Evolutionary conservation across 92 coral and sea anemone species (phyloP).

Genomic region (Zoanthus sansibaricus): DNA sequence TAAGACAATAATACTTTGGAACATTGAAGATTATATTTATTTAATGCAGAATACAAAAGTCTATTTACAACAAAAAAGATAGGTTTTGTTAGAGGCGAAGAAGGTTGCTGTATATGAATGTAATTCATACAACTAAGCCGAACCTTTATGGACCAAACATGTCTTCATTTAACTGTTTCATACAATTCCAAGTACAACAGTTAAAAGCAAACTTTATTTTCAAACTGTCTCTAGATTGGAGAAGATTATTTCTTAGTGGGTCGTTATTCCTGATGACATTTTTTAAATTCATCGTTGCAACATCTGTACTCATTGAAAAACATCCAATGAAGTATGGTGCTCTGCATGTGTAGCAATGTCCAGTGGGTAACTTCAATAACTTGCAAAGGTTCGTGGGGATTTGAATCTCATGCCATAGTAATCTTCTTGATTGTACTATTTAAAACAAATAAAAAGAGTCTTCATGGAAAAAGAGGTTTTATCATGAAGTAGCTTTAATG

Average conservation of each 20-base stretch:
- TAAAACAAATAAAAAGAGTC: not conserved
- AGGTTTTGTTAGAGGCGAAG: not conserved
- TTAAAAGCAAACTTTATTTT: slow-evolving; percentile 10
- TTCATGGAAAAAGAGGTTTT: not conserved
- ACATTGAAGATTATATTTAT: too few species aligned
- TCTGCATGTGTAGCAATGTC: slow-evolving; percentile 68
- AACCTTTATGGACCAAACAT: not conserved
- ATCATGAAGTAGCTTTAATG: not conserved
- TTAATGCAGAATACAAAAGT: too few species aligned
- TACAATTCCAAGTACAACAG: slow-evolving; percentile 33
- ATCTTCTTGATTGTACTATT: not conserved
- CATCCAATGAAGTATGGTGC: slow-evolving; percentile 64
- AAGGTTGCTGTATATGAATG: not conserved
- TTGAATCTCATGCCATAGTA: not conserved
- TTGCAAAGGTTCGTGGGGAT: slow-evolving; percentile 56
- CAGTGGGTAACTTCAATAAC: slow-evolving; percentile 57
- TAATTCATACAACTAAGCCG: not conserved
- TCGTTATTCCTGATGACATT: not conserved
- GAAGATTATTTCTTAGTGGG: not conserved
- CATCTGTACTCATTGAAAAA: slow-evolving; percentile 44
- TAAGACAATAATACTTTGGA: too few species aligned
- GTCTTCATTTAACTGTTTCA: not conserved
- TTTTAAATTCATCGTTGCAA: slow-evolving; percentile 16
- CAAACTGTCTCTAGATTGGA: not conserved
- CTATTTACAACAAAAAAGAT: too few species aligned